Conservation (phyloP, 2,888 invertebrate species). For the Euphydryas editha region DNA sequence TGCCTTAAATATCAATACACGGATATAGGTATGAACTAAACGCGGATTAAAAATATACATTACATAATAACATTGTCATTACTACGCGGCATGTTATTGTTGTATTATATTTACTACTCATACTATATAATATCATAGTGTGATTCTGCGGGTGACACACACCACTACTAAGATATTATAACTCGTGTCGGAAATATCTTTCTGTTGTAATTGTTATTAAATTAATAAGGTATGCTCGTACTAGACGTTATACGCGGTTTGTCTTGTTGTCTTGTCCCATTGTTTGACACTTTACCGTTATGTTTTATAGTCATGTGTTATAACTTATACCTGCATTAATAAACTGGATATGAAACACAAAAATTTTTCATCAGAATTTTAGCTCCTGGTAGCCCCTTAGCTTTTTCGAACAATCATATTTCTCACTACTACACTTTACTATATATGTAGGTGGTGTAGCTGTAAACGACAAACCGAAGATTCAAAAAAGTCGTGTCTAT, state of each 20-base stretch:
- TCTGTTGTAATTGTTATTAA: constrained; percentile 4
- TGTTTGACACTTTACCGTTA: too few species aligned
- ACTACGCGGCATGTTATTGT: constrained; percentile 40
- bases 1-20: constrained; percentile 15
- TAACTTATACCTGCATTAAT: too few species aligned
- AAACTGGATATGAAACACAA: too few species aligned
- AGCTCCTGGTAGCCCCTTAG: too few species aligned
- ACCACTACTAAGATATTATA: background rate
- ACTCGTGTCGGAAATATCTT: constrained; percentile 1
- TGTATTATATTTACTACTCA: constrained; percentile 44
- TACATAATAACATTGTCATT: constrained; percentile 27
- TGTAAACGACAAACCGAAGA: background rate
- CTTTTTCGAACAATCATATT: too few species aligned
- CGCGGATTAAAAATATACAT: constrained; percentile 31
- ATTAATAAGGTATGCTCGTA: constrained; percentile 2
- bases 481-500: background rate
- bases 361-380: too few species aligned
- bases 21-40: constrained; percentile 15
- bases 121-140: constrained; percentile 11
- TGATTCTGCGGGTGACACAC: constrained; percentile 10
- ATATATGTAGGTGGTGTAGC: background rate
- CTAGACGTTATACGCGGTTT: background rate
- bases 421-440: too few species aligned
- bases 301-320: too few species aligned
- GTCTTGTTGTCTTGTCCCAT: too few species aligned